These are phyloP conservation scores for Tenthredo amoena DNA, from an alignment of 2,888 invertebrate species.

Conservation along the genomic window DNA sequence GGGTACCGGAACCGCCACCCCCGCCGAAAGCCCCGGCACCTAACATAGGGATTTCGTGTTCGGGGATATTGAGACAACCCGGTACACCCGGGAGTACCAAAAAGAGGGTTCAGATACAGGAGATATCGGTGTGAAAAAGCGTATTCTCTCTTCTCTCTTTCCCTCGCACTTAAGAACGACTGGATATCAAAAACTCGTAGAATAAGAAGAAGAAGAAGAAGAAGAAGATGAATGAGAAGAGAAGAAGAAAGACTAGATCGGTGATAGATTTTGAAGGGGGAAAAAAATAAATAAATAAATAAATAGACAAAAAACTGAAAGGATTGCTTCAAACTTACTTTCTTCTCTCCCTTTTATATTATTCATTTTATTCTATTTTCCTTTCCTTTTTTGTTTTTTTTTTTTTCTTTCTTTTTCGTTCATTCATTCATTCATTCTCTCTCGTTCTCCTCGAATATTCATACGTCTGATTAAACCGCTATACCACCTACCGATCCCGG, in stretches of 20 bases:
- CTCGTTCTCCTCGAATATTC: conserved; percentile 29
- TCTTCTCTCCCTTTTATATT: neutral
- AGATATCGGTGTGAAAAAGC: conserved; percentile 86
- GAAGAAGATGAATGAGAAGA: neutral
- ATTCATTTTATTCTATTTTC: neutral
- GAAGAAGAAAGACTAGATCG: neutral
- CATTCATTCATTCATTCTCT: neutral
- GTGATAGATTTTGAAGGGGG: neutral
- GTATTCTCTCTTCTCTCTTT: neutral
- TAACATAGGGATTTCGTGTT: conserved; percentile 77
- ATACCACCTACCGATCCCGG: neutral
- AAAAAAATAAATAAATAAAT: neutral
- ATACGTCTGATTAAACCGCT: conserved; percentile 40
- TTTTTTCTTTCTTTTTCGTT: neutral
- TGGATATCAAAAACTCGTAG: neutral
- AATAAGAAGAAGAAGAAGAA: neutral
- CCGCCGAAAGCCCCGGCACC: conserved; percentile 81
- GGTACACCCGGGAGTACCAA: conserved; percentile 89
- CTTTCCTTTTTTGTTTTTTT: neutral
- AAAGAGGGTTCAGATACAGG: conserved; percentile 95
- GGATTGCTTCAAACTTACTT: neutral
- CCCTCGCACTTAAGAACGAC: no score
- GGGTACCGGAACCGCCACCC: conserved; percentile 83
- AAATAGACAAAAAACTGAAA: neutral
- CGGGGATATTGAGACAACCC: conserved; percentile 84